Percentiles rank a stretch among this genome's conserved stretches.
Conservation (phyloP, 1,140 invertebrate species). For the Tetramorium alpestre region DNA sequence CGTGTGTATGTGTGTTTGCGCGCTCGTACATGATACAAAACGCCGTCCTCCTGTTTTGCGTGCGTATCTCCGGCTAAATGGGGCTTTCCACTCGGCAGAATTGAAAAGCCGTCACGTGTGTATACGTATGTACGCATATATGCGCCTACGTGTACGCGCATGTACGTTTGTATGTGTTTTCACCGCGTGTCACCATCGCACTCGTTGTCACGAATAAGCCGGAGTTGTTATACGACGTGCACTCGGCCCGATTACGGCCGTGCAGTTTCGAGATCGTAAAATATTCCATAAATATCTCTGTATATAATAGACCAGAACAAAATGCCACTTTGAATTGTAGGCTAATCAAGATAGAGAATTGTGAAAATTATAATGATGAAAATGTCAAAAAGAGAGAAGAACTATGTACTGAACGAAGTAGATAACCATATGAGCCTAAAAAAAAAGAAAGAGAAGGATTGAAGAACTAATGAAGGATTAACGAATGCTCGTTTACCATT, state of each 20-base stretch:
- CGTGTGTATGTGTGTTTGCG: background rate
- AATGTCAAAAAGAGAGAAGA: background rate
- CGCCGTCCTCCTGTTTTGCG: slow-evolving; percentile 76
- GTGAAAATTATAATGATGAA: background rate
- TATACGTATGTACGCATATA: background rate
- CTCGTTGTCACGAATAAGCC: slow-evolving; percentile 48
- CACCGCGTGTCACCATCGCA: slow-evolving; percentile 22
- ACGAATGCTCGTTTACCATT: background rate
- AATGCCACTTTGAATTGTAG: background rate
- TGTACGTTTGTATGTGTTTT: background rate
- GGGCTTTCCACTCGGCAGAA: slow-evolving; percentile 81
- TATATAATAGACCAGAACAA: background rate
- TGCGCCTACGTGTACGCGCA: background rate
- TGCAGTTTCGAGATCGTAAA: slow-evolving; percentile 21
- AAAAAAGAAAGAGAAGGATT: background rate
- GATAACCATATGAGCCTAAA: background rate
- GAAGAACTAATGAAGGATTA: background rate
- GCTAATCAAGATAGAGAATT: background rate
- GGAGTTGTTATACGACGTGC: slow-evolving; percentile 23
- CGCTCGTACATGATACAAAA: slow-evolving; percentile 57
- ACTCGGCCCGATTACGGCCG: slow-evolving; percentile 33
- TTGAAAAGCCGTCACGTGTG: slow-evolving; percentile 77
- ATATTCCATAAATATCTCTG: slow-evolving; percentile 15
- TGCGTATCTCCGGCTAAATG: slow-evolving; percentile 80
- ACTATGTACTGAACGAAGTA: background rate